These are phyloP conservation scores for Acanthacorydalis orientalis DNA, from an alignment of 2,888 invertebrate species.

Conservation along the genomic window DNA sequence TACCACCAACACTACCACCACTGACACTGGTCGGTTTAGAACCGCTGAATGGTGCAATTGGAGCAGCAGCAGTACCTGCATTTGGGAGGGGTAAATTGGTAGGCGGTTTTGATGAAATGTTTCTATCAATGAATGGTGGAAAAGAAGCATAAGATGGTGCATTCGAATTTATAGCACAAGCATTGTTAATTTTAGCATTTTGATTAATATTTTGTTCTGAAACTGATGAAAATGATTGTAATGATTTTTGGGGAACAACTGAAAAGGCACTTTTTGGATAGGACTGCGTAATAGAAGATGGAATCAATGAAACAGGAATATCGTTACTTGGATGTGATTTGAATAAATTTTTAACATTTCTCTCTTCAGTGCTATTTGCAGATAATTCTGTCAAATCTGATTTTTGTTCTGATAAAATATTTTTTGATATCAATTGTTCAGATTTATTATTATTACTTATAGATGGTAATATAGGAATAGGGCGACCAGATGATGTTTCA, in stretches of 20 bases:
- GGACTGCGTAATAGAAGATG: neutral
- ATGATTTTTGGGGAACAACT: conserved; percentile 1
- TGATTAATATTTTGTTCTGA: conserved; percentile 8
- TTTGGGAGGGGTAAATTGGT: conserved; percentile 9
- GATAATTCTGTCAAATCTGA: too few relatives aligned
- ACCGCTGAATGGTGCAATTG: conserved; percentile 11
- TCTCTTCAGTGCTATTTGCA: too few relatives aligned
- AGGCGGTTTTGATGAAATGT: neutral
- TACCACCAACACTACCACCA: conserved; percentile 25
- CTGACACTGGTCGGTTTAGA: conserved; percentile 24
- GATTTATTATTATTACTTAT: too few relatives aligned
- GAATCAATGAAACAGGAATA: neutral
- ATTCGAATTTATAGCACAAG: neutral
- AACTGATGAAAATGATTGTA: conserved; percentile 2
- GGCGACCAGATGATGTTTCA: conserved; percentile 3
- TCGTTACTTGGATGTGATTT: neutral
- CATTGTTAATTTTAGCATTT: neutral
- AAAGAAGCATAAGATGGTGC: conserved; percentile 5
- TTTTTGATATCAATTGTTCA: too few relatives aligned
- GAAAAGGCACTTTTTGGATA: conserved; percentile 1
- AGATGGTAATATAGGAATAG: neutral
- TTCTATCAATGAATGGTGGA: conserved; percentile 6
- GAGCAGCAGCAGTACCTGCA: conserved; percentile 11
- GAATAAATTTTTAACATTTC: neutral
- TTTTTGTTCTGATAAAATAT: too few relatives aligned